Evolutionary conservation across 2,797 vertebrate species (phyloP), one percentile per base, ranked within the genome.

Genomic region (Morus bassanus): DNA sequence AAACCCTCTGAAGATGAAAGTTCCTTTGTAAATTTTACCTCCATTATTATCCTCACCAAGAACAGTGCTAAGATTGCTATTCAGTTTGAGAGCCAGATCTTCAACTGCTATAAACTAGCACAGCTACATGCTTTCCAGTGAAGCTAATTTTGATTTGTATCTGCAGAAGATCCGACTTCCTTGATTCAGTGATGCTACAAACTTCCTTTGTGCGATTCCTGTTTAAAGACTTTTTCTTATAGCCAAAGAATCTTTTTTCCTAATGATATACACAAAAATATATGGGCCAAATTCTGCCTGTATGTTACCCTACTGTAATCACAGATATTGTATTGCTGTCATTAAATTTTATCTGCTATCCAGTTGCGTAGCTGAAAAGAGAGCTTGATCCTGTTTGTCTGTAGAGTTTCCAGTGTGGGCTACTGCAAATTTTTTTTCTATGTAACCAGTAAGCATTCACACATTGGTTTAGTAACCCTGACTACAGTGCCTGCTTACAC

Each of bases 371-470:
- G 85, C 72, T 91, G 84, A 89, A 91, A 90, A 80, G 46, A 64
- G 68, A 88, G 43, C 67, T 87, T 88, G 84, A 61, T 92, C 61
- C 43, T 89, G 23, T 79, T 95, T 86, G 46, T 80, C 64, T 67
- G 50, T 79, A 59, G 60, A 70, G 23, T 84, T 95, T 91, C 67
- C 78, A 92, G 41, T 50, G 30, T 46, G 45, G 2, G 9, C 35
- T 89, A 83, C 84, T 89, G 91, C 53, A 91, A 74, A 86, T 87
- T 67, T 64, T 95, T 79, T 65, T 91, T 35, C 46, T 89, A 77
- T 83, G 57, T 84, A 73, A 39, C 65, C 73, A 79, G 39, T 31
- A 1, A 64, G n/a, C 41, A 24, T 88, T 86, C 91, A 43, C 39
- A 67, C 50, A 51, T 48, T 11, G 7, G 46, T 89, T 76, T 78